These are phyloP conservation scores for Drosophila bocqueti DNA, from an alignment of 1,140 invertebrate genomes.

Conservation along the genomic window DNA sequence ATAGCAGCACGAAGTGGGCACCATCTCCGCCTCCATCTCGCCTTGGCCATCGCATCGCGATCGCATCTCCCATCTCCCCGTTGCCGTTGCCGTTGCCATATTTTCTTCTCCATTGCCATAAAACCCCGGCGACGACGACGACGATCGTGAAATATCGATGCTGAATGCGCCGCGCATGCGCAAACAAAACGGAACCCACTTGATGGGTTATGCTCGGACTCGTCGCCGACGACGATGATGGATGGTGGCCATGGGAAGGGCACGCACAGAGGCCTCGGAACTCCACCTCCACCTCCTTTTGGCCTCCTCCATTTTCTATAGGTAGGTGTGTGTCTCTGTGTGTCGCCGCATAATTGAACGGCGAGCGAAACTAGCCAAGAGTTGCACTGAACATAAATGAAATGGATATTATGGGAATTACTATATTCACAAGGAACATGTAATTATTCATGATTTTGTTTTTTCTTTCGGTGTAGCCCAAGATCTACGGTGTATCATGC, in stretches of 20 bases:
- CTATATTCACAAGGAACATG: not conserved
- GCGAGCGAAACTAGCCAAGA: constrained; percentile 24
- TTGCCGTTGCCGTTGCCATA: not conserved
- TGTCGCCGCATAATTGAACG: constrained; percentile 63
- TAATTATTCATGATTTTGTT: not conserved
- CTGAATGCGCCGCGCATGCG: constrained; percentile 73
- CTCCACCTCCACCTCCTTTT: constrained; percentile 1
- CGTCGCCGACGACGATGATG: constrained; percentile 35
- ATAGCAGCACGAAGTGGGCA: constrained; percentile 69
- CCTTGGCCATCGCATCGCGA: constrained; percentile 2
- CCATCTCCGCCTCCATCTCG: constrained; percentile 23
- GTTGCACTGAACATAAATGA: not conserved
- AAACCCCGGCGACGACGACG: constrained; percentile 32
- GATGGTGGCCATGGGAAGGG: constrained; percentile 55
- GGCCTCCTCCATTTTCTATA: not conserved
- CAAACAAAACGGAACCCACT: constrained; percentile 69
- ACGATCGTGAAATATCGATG: constrained; percentile 64
- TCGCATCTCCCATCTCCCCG: not conserved
- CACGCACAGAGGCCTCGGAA: constrained; percentile 20
- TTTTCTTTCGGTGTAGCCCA: not conserved
- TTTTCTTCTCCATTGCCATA: constrained; percentile 21
- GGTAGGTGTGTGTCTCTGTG: constrained; percentile 3
- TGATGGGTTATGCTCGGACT: constrained; percentile 49
- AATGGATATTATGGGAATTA: not conserved
- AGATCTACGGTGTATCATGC: constrained; percentile 28